Evolutionary conservation across 2,888 invertebrate species (phyloP), one percentile per base, ranked within the genome.

Genomic region (Phorcus lineatus): DNA sequence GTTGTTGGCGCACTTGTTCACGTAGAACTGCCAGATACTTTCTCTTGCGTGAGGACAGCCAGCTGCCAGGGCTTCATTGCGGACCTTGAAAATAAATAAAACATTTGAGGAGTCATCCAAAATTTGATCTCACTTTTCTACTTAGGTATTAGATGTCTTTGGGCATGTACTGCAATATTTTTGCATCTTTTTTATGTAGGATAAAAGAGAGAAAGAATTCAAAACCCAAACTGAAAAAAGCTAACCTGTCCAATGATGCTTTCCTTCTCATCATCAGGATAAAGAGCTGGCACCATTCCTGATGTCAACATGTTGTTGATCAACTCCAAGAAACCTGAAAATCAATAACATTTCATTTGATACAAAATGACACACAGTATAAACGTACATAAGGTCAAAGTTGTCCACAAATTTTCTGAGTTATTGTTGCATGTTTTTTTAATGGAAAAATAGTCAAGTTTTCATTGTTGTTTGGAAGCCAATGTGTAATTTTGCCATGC

Each of bases 221-320:
- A 36, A 36, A 36, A 36, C 7, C 36, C 36, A 7, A 36, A n/a
- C 36, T 36, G 36, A 36, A 36, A 2, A 36, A 36, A 94, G 85
- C 97, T 80, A 83, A 93, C 92, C 4, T 95, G 91, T 84, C 95
- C 95, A 77, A 97, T 95, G 83, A 97, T 96, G 36, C 94, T 94
- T 85, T 98, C 97, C 88, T 97, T 97, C 86, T 98, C 98, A 75
- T 97, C 97, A 83, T 98, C 97, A 3, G 95, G 94, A 90, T 97
- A 98, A 55, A 98, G 93, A 0, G 97, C 96, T 0, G 97, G 97
- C 1, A 97, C 96, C 93, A 96, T 96, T 0, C 97, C 98, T 78
- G 96, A 96, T 93, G 97, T 97, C 81, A 98, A 93, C 92, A 98
- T 97, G 90, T 97, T 98, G 93, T 98, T 98, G 81, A 98, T 96